Conservation (phyloP, 1,140 invertebrate species). For the Zaprionus camerounensis region DNA sequence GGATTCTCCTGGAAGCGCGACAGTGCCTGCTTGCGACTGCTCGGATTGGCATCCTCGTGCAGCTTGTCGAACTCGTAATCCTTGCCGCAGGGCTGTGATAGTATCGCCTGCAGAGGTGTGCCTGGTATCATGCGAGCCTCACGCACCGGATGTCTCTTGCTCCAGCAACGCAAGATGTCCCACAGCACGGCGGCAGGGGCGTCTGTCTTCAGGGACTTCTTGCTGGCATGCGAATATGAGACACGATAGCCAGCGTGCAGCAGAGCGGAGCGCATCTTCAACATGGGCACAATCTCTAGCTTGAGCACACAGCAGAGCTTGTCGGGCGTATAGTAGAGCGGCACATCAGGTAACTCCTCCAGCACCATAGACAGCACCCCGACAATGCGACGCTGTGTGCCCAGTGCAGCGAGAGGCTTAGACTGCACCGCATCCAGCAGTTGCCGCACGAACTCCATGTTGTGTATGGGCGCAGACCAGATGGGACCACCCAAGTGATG, state of each 20-base stretch:
- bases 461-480: slow-evolving; percentile 94
- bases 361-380: slow-evolving; percentile 89
- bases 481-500: slow-evolving; percentile 96
- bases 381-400: slow-evolving; percentile 90
- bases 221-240: slow-evolving; percentile 95
- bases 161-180: slow-evolving; percentile 96
- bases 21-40: slow-evolving; percentile 89
- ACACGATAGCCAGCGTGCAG: slow-evolving; percentile 97
- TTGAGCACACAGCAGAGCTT: slow-evolving; percentile 88
- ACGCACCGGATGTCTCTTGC: slow-evolving; percentile 88
- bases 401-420: slow-evolving; percentile 84
- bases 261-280: slow-evolving; percentile 93
- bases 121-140: slow-evolving; percentile 86
- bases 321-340: slow-evolving; percentile 93
- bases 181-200: slow-evolving; percentile 94
- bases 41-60: slow-evolving; percentile 91
- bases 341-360: slow-evolving; percentile 93
- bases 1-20: slow-evolving; percentile 95
- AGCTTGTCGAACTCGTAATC: slow-evolving; percentile 88
- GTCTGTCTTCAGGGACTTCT: slow-evolving; percentile 96
- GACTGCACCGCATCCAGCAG: slow-evolving; percentile 85
- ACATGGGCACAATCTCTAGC: slow-evolving; percentile 87
- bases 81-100: slow-evolving; percentile 85
- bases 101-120: slow-evolving; percentile 86
- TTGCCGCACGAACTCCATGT: slow-evolving; percentile 89